Base-by-base conservation (phyloP, 2,797 vertebrate genomes). In the Scyliorhinus canicula region DNA sequence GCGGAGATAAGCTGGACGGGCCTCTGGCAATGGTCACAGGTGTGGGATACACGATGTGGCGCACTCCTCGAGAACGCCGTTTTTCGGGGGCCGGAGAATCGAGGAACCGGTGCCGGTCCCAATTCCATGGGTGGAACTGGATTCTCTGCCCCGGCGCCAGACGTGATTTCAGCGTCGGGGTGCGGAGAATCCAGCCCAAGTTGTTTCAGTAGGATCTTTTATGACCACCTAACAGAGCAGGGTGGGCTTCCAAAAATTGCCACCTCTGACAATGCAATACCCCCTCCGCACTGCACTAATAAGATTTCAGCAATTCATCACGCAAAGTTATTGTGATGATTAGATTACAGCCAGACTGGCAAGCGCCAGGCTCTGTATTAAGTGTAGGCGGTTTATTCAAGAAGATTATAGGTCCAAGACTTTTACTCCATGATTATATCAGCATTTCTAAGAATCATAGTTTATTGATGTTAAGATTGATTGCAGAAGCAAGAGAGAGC, bases 381-480 rank as follows among this genome's bases (percentile, higher is more conserved):
- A 47, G 65, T 47, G 44, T 50, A 47, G 44, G 26, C 50, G 63
- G 65, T 69, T 93, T 69, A 93, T 67, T 93, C 63, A 93, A 93
- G 91, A 44, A 31, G 44, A 71, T 69, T 67, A 67, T 47, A 50
- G 91, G 11, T 31, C 63, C 47, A 52, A 28, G 1, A 50, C 60
- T 35, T 93, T 65, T 93, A 69, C 21, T 50, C 24, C 65, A 69
- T 69, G 65, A 69, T 93, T 35, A 69, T 93, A 93, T 93, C 91
- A 93, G 16, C 60, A 67, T 93, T 93, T 47, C 63, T 93, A 28
- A 71, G 65, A 93, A 69, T 26, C 67, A 28, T 63, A 93, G 65
- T 69, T 93, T 71, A 93, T 67, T 93, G 91, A 93, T 93, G 91
- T 50, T 50, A 47, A 14, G 91, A 93, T 67, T 67, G 63, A 40